A percentile compares a stretch with the other conserved stretches of the same genome.
These are phyloP conservation scores for Euproctis similis DNA, from an alignment of 2,888 invertebrate species.

Conservation along the genomic window DNA sequence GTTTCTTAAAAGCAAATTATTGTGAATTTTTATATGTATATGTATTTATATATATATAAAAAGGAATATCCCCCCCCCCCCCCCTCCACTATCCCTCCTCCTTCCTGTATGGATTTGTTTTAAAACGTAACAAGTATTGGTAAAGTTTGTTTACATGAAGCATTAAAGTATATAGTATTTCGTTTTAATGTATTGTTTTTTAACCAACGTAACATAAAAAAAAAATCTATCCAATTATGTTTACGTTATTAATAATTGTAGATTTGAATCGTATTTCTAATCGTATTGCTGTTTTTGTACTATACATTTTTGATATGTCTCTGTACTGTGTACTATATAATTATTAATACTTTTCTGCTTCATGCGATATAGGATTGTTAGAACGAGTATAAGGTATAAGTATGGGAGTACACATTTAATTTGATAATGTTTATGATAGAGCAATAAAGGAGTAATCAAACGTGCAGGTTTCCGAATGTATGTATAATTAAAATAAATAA, in stretches of 20 bases:
- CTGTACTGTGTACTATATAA: constrained; percentile 63
- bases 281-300: constrained; percentile 56
- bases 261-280: constrained; percentile 65
- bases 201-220: constrained; percentile 28
- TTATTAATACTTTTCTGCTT: constrained; percentile 75
- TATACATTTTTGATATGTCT: constrained; percentile 56
- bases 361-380: constrained; percentile 69
- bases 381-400: constrained; percentile 61
- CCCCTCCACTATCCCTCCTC: too few relatives aligned
- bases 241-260: too few relatives aligned
- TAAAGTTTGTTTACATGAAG: constrained; percentile 63
- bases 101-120: constrained; percentile 36
- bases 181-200: too few relatives aligned
- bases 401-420: constrained; percentile 56
- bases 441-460: constrained; percentile 43
- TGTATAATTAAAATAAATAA: too few relatives aligned
- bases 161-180: constrained; percentile 74
- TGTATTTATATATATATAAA: constrained; percentile 26
- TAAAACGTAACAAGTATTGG: constrained; percentile 49
- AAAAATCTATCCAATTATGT: constrained; percentile 25
- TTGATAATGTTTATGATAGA: constrained; percentile 44
- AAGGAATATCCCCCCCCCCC: too few relatives aligned
- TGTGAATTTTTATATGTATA: constrained; percentile 51
- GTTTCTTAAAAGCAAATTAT: constrained; percentile 55
- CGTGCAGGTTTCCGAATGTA: constrained; percentile 55